These are phyloP conservation scores for Scomberomorus guttatus DNA, from an alignment of 2,797 vertebrate species.

Conservation along the genomic window DNA sequence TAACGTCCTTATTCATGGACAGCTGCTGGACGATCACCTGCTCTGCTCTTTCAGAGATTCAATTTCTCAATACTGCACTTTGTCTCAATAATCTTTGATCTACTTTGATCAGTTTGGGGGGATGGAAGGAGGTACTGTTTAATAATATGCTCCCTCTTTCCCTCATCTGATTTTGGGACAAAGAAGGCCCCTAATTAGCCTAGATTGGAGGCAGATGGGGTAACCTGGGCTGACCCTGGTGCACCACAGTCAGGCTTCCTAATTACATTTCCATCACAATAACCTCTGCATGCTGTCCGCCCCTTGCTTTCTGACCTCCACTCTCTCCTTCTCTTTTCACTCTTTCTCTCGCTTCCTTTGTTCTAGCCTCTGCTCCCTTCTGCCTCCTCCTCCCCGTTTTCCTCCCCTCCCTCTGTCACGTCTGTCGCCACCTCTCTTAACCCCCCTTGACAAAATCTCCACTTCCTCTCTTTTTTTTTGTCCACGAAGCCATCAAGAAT, in stretches of 20 bases:
- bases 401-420: conserved; percentile 81
- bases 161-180: conserved; percentile 86
- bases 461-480: conserved; percentile 71
- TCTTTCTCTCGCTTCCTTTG: conserved; percentile 78
- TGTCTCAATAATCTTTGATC: conserved; percentile 77
- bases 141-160: conserved; percentile 77
- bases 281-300: conserved; percentile 82
- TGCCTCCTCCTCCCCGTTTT: conserved; percentile 67
- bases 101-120: conserved; percentile 74
- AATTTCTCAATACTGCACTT: conserved; percentile 70
- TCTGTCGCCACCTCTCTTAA: conserved; percentile 68
- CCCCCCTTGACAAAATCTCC: conserved; percentile 54
- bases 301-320: conserved; percentile 86
- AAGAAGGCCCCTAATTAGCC: conserved; percentile 87
- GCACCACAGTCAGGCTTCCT: conserved; percentile 81
- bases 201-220: conserved; percentile 89
- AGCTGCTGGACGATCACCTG: conserved; percentile 70
- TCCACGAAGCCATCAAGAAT: conserved; percentile 39
- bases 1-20: conserved; percentile 29
- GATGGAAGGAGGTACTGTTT: conserved; percentile 70
- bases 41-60: conserved; percentile 62
- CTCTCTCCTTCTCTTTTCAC: conserved; percentile 78
- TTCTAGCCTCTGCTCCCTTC: conserved; percentile 77
- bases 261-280: conserved; percentile 93
- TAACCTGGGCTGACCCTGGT: conserved; percentile 85